These are phyloP conservation scores for Tetramorium bicarinatum DNA, from an alignment of 2,888 invertebrate genomes.

Conservation along the genomic window DNA sequence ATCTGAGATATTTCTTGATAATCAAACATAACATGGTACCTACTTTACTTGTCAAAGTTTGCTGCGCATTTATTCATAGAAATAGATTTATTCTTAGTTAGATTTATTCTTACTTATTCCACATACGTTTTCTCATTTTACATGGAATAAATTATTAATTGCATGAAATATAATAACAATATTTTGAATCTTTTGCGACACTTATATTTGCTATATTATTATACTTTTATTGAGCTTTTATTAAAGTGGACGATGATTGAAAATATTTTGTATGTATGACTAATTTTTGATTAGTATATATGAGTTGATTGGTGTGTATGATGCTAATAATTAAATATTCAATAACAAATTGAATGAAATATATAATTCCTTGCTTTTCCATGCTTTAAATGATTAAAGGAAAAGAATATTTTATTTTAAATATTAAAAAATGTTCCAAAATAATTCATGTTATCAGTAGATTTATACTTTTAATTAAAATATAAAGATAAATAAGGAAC, in stretches of 20 bases:
- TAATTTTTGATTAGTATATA: conserved; percentile 20
- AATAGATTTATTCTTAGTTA: conserved; percentile 72
- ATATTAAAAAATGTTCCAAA: background rate
- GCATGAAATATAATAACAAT: conserved; percentile 61
- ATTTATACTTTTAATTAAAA: conserved; percentile 2
- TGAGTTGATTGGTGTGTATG: background rate
- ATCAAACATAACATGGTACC: conserved; percentile 82
- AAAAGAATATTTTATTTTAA: conserved; percentile 2
- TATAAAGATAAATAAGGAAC: background rate
- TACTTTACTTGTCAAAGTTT: conserved; percentile 86
- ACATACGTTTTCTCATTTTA: conserved; percentile 26
- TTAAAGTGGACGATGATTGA: background rate
- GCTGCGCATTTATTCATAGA: conserved; percentile 80
- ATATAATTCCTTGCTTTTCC: conserved; percentile 1
- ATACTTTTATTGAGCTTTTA: background rate
- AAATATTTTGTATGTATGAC: conserved; percentile 26
- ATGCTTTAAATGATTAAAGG: background rate
- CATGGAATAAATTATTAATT: conserved; percentile 49
- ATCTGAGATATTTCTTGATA: conserved; percentile 64
- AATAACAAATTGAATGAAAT: conserved; percentile 11
- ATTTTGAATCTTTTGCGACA: background rate
- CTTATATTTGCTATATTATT: conserved; percentile 19
- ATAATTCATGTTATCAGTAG: background rate
- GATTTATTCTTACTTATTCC: conserved; percentile 57
- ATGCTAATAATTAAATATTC: conserved; percentile 30